Evolutionary conservation across 1,140 invertebrate species (phyloP).

Genomic region (Bathynomus jamesi): DNA sequence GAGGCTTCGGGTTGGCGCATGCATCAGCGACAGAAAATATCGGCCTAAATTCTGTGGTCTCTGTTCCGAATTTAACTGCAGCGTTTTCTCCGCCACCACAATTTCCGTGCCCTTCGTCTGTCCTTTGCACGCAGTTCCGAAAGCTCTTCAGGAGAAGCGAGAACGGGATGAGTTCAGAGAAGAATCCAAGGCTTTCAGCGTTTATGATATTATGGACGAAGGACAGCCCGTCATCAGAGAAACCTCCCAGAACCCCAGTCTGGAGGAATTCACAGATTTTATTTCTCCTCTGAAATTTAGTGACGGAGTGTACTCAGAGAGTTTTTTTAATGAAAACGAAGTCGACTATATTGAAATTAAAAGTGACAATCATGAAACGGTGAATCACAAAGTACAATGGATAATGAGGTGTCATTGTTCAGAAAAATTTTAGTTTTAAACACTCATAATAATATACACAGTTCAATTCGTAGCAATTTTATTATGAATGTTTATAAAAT

Average conservation of each 20-base stretch:
- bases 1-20: constrained; percentile 53
- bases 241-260: background rate
- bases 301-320: background rate
- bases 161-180: background rate
- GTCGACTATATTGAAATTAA: constrained; percentile 17
- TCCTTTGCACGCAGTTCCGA: constrained; percentile 17
- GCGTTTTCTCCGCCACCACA: constrained; percentile 24
- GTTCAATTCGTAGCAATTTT: too few relatives aligned
- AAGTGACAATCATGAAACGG: constrained; percentile 22
- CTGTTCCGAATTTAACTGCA: constrained; percentile 45
- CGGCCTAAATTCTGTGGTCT: constrained; percentile 56
- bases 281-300: background rate
- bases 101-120: constrained; percentile 25
- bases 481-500: too few relatives aligned
- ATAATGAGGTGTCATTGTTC: constrained; percentile 23
- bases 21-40: constrained; percentile 54
- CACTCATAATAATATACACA: too few relatives aligned
- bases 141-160: background rate
- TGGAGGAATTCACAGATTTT: background rate
- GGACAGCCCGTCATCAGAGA: constrained; percentile 12
- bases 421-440: background rate
- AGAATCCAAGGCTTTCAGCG: background rate
- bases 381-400: constrained; percentile 26
- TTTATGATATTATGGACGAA: constrained; percentile 28
- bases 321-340: constrained; percentile 20